Conservation (phyloP, 2,113 vertebrate species). For the Haplochromis vanheusdeni region DNA sequence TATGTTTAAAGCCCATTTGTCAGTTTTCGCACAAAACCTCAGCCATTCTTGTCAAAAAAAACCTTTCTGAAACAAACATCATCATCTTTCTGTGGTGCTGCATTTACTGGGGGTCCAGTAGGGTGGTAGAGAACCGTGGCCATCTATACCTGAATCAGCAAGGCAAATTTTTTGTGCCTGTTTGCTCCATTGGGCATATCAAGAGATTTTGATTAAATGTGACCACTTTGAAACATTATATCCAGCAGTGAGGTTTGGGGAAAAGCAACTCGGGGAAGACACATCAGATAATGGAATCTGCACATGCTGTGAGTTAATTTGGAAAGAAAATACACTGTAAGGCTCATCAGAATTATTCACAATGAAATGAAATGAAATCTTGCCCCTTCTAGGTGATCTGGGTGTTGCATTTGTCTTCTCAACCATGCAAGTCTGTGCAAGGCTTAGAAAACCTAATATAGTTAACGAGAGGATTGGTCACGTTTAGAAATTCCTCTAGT, state of each 20-base stretch:
- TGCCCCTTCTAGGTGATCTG: neutral
- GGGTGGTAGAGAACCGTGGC: neutral
- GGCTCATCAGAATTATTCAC: neutral
- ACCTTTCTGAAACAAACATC: conserved; percentile 28
- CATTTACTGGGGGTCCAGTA: neutral
- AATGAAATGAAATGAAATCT: neutral
- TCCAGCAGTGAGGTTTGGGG: neutral
- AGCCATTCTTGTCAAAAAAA: conserved; percentile 3
- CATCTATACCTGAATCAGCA: conserved; percentile 15
- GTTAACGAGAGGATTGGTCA: neutral
- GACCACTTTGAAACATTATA: conserved; percentile 19
- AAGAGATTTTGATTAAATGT: conserved; percentile 65
- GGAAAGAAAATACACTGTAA: neutral
- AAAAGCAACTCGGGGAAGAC: neutral
- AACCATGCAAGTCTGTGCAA: neutral
- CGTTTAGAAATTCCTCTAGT: conserved; percentile 7
- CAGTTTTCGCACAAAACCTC: neutral
- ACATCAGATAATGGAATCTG: neutral
- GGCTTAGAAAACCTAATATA: neutral
- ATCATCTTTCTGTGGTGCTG: conserved; percentile 27
- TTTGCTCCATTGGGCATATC: conserved; percentile 52
- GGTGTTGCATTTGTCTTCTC: neutral
- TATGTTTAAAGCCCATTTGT: conserved; percentile 8
- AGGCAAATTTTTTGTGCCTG: neutral
- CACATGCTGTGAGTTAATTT: neutral